Conservation (phyloP, 2,113 vertebrate species). For the Nycticebus coucang region DNA sequence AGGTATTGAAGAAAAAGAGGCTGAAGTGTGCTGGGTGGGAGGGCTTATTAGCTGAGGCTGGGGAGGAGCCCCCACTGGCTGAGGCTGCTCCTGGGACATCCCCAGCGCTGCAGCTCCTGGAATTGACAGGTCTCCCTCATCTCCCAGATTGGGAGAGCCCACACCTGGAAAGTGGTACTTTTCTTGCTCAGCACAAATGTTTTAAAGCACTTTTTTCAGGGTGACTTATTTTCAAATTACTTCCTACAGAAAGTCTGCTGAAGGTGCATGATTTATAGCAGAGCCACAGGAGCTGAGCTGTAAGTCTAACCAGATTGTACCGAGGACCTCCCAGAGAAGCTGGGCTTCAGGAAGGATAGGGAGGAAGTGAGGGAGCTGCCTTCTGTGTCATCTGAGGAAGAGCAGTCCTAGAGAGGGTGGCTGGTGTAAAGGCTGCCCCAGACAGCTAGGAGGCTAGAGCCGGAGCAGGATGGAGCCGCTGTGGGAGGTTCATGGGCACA, state of each 20-base stretch:
- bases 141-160: background rate
- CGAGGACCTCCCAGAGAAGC: background rate
- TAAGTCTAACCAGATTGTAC: background rate
- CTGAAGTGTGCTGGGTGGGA: background rate
- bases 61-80: rapidly evolving
- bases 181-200: background rate
- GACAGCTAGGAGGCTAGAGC: background rate
- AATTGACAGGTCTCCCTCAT: background rate
- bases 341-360: background rate
- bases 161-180: background rate
- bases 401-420: background rate
- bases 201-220: background rate
- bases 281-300: background rate
- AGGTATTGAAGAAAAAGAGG: background rate
- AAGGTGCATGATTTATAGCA: background rate
- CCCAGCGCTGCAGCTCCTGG: rapidly evolving
- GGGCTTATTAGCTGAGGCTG: background rate
- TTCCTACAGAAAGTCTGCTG: background rate
- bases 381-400: background rate
- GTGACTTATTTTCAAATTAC: background rate
- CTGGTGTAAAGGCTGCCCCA: background rate
- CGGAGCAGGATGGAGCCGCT: background rate
- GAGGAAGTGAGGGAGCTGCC: background rate
- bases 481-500: rapidly evolving
- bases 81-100: background rate